These are phyloP conservation scores for Sceloporus tristichus DNA, from an alignment of 2,113 vertebrate species.

Conservation along the genomic window DNA sequence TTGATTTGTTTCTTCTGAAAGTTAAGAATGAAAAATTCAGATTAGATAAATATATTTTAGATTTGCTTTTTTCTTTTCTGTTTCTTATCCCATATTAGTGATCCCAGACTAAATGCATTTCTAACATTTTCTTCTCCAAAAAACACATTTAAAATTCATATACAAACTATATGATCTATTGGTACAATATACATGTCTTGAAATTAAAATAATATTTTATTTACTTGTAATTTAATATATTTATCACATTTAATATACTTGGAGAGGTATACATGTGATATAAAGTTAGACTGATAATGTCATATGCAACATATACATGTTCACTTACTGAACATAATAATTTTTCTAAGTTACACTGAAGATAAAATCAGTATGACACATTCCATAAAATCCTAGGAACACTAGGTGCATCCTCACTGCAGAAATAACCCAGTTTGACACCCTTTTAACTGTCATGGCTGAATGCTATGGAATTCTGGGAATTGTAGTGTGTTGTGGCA, in stretches of 20 bases:
- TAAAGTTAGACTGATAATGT: not conserved
- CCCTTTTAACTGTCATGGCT: no score
- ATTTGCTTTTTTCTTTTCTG: not conserved
- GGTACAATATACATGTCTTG: not conserved
- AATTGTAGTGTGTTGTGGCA: no score
- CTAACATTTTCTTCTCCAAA: conserved; percentile 29
- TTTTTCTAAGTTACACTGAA: not conserved
- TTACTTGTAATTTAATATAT: no score
- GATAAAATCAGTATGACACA: not conserved
- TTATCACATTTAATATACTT: no score
- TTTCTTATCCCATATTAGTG: not conserved
- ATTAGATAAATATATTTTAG: no score
- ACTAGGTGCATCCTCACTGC: not conserved
- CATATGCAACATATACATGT: not conserved
- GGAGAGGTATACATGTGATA: not conserved
- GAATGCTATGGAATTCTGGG: no score
- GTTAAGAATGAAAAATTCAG: no score
- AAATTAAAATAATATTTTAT: not conserved
- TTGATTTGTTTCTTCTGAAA: no score
- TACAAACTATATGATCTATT: not conserved
- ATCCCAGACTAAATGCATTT: not conserved
- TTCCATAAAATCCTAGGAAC: not conserved
- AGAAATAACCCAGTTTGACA: no score
- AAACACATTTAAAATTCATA: not conserved
- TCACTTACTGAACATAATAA: not conserved